These are phyloP conservation scores for Hyperopisus bebe DNA, from an alignment of 2,113 vertebrate species.

Conservation along the genomic window DNA sequence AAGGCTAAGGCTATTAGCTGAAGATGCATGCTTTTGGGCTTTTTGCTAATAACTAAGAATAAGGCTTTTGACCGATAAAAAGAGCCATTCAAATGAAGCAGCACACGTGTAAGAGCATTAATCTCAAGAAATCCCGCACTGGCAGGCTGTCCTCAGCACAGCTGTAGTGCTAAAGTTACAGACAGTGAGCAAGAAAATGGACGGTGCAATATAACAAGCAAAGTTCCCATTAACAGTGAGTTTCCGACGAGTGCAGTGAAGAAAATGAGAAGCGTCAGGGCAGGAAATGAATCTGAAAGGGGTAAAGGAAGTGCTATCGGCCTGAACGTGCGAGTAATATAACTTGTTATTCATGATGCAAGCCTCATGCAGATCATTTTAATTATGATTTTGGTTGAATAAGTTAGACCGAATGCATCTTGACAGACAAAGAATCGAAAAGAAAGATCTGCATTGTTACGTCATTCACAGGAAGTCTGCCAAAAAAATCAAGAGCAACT, in stretches of 20 bases:
- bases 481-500: not conserved
- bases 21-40: not conserved
- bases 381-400: constrained; percentile 1
- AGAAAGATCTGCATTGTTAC: not conserved
- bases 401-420: not conserved
- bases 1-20: not conserved
- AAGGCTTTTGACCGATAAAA: not conserved
- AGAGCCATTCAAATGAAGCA: not conserved
- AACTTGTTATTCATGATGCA: not conserved
- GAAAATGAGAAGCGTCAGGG: constrained; percentile 5
- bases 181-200: not conserved
- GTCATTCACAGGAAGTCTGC: not conserved
- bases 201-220: not conserved
- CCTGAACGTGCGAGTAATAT: not conserved
- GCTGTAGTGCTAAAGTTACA: not conserved
- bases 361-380: not conserved
- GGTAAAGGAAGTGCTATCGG: not conserved
- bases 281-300: not conserved
- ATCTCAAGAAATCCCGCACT: not conserved
- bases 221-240: not conserved
- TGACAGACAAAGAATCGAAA: not conserved
- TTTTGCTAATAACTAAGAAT: not conserved
- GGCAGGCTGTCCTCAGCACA: not conserved
- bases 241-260: not conserved
- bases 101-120: not conserved